Percentiles rank a stretch among this genome's conserved stretches.
phyloP scores from a whole-genome alignment of 2,888 invertebrate species.

The Aporophyla lueneburgensis region DNA sequence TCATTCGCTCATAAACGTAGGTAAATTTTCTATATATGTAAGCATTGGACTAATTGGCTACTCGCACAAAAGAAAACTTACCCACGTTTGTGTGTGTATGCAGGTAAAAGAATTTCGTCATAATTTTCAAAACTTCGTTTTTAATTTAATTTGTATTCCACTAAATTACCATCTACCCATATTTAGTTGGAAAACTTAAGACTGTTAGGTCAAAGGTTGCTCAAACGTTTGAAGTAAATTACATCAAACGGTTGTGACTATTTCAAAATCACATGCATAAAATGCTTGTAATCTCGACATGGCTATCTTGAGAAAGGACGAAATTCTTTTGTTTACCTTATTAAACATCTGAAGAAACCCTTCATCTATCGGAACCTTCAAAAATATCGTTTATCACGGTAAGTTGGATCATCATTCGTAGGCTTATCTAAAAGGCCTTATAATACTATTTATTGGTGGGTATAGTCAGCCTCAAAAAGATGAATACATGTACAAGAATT shows the following conservation, averaged over 20 bases:
- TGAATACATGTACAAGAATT: neutral
- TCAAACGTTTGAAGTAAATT: too few species aligned
- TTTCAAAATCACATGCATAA: neutral
- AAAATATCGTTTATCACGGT: conserved; percentile 41
- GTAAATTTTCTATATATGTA: too few species aligned
- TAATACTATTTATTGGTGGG: conserved; percentile 7
- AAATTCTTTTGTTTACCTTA: conserved; percentile 27
- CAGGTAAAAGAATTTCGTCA: neutral
- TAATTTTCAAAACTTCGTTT: too few species aligned
- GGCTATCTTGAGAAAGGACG: neutral
- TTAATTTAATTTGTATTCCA: too few species aligned
- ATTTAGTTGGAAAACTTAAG: neutral
- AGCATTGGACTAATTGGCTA: too few species aligned
- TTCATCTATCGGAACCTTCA: conserved; percentile 24
- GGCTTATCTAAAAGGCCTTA: conserved; percentile 27
- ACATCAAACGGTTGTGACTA: neutral
- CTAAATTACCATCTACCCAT: neutral
- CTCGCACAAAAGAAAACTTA: too few species aligned
- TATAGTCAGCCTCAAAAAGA: neutral
- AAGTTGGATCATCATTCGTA: conserved; percentile 40
- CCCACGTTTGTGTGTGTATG: neutral
- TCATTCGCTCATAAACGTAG: neutral
- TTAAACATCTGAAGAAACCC: conserved; percentile 17
- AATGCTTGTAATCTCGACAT: neutral
- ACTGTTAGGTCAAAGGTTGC: neutral